A percentile compares a stretch with the other conserved stretches of the same genome.
These are phyloP conservation scores for Nymphalis c-album DNA, from an alignment of 2,888 invertebrate genomes.

Conservation along the genomic window DNA sequence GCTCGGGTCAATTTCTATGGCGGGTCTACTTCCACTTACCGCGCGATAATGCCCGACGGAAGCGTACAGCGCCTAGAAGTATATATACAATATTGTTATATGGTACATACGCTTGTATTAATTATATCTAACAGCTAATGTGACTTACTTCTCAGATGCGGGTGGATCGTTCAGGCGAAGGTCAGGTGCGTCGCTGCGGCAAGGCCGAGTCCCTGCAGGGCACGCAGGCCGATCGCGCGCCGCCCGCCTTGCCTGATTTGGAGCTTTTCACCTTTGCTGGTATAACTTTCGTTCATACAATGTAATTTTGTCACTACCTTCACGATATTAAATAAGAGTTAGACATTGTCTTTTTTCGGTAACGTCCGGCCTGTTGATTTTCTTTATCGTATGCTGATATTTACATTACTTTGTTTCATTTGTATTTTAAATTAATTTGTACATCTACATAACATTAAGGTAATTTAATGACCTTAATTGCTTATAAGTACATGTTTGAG, in stretches of 20 bases:
- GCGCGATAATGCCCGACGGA: constrained; percentile 48
- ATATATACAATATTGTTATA: not conserved
- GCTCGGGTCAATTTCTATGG: constrained; percentile 60
- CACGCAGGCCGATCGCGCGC: constrained; percentile 47
- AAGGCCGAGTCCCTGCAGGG: constrained; percentile 43
- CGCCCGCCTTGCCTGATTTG: constrained; percentile 61
- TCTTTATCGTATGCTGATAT: no score
- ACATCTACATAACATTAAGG: no score
- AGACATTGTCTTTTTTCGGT: no score
- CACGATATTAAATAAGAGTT: no score
- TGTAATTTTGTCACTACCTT: no score
- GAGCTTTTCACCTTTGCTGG: constrained; percentile 58
- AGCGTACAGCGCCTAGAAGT: constrained; percentile 55
- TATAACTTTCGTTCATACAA: constrained; percentile 31
- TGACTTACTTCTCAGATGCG: constrained; percentile 44
- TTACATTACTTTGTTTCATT: no score
- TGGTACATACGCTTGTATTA: no score
- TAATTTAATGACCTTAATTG: no score
- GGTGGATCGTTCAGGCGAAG: constrained; percentile 54
- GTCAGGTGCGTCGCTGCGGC: constrained; percentile 52
- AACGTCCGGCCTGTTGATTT: no score
- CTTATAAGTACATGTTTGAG: no score
- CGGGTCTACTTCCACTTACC: constrained; percentile 57
- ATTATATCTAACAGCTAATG: no score
- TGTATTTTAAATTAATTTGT: no score